Conservation (phyloP, 2,797 vertebrate genomes). For the Silurus aristotelis region DNA sequence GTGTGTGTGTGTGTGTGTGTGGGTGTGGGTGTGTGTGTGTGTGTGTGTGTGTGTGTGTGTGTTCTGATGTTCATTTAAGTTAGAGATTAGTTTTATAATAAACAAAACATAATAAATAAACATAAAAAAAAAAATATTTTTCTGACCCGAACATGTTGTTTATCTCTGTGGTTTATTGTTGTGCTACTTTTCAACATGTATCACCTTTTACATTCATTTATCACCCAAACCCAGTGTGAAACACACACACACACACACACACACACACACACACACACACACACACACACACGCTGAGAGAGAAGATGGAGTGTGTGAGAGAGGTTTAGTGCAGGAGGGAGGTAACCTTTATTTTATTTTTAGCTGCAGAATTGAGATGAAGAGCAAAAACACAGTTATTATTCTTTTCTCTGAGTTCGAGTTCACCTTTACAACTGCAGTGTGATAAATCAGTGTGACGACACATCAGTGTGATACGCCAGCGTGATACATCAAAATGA, state of each 20-base stretch:
- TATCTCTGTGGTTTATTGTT: background rate
- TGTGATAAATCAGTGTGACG: conserved; percentile 46
- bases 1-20: no score
- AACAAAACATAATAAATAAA: background rate
- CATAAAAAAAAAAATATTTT: background rate
- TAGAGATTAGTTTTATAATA: background rate
- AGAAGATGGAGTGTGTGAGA: conserved; percentile 60
- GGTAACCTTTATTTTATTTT: conserved; percentile 75
- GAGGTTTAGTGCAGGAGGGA: conserved; percentile 68
- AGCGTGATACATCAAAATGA: background rate
- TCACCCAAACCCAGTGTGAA: conserved; percentile 48
- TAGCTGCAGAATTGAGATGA: conserved; percentile 65
- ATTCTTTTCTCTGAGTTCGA: conserved; percentile 46
- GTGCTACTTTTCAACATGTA: conserved; percentile 48
- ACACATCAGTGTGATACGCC: background rate
- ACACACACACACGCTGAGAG: conserved; percentile 32
- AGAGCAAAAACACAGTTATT: conserved; percentile 64
- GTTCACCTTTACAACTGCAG: conserved; percentile 37
- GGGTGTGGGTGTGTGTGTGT: background rate
- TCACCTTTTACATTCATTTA: conserved; percentile 51
- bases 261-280: conserved; percentile 38
- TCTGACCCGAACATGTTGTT: background rate
- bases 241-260: conserved; percentile 32
- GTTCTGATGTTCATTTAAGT: background rate
- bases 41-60: background rate